These are phyloP conservation scores for Sus scrofa DNA, from an alignment of 2,113 vertebrate species.

Conservation along the genomic window T2T-Sscrofa CM000813.6:110805501-110806000, in stretches of 20 bases:
- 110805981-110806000: no score
- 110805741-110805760: not conserved
- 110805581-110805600: not conserved
- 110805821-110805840: not conserved
- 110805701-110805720: not conserved
- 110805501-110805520: not conserved
- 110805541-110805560: not conserved
- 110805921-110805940: not conserved
- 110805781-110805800: not conserved
- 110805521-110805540: not conserved
- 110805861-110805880: not conserved
- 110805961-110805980: not conserved
- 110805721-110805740: not conserved
- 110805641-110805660: not conserved
- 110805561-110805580: slow-evolving; percentile 27
- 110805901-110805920: slow-evolving; percentile 13
- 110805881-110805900: slow-evolving; percentile 2
- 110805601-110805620: not conserved
- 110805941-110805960: slow-evolving; percentile 6
- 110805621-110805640: not conserved
- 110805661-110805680: not conserved
- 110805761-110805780: not conserved
- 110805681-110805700: not conserved
- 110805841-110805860: not conserved
- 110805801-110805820: not conserved